Percentiles rank a stretch among this genome's conserved stretches.
phyloP scores from a whole-genome alignment of 2,888 invertebrate species.

The Tortrix viridana region DNA sequence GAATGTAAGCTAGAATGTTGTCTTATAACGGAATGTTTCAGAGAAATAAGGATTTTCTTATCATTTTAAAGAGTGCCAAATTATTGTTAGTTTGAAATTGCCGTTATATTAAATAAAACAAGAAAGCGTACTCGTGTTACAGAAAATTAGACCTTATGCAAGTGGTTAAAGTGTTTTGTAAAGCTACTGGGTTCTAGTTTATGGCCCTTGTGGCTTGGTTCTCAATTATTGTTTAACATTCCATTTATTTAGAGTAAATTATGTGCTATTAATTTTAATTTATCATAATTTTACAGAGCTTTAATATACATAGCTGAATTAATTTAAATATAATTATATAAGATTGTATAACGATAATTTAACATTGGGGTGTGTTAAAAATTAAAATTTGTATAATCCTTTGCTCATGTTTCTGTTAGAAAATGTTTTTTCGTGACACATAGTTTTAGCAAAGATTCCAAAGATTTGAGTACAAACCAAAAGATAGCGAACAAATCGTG shows the following conservation, averaged over 20 bases:
- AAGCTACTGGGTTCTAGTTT: too few relatives aligned
- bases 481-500: conserved; percentile 10
- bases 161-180: background rate
- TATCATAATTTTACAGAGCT: conserved; percentile 12
- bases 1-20: background rate
- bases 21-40: background rate
- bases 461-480: conserved; percentile 50
- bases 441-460: conserved; percentile 40
- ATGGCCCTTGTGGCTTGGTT: too few relatives aligned
- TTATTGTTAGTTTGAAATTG: conserved; percentile 1
- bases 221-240: conserved; percentile 6
- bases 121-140: too few relatives aligned
- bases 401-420: background rate
- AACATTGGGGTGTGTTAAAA: background rate
- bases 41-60: background rate
- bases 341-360: background rate
- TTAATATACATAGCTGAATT: conserved; percentile 8
- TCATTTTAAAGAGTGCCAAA: conserved; percentile 20
- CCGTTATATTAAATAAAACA: background rate
- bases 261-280: conserved; percentile 8
- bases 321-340: background rate
- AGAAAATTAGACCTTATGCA: too few relatives aligned
- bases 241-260: background rate
- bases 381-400: background rate
- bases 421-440: conserved; percentile 15